Evolutionary conservation across 2,888 invertebrate species (phyloP), one percentile per base, ranked within the genome.

Genomic region (Tachina grossa): DNA sequence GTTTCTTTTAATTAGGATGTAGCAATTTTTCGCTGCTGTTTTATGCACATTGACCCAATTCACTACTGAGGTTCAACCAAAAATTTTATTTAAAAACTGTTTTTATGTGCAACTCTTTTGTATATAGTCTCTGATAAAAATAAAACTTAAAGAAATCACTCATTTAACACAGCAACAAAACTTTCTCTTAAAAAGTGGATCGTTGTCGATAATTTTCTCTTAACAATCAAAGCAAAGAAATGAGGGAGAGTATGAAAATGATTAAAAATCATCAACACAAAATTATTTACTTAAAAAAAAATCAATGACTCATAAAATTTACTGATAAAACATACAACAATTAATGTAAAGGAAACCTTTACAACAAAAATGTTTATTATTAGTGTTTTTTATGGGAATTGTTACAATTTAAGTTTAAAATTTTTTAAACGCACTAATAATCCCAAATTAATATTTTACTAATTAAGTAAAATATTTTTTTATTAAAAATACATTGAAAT

Each of bases 231-330:
- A 39, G 19, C 16, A 31, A 31, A 49, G 14, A 45, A 66, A 19
- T 19, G 13, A 16, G 39, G 39, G 14, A 57, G 75, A 74, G 61
- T 69, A 72, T 53, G 47, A 77, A 81, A 77, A 57, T 81, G 43
- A 81, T 74, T 68, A 68, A 85, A 74, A 82, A 22, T 39, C 45
- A 57, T 68, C 68, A 77, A 71, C 59, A 81, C 45, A 78, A 61
- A 78, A 63, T 43, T 63, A 31, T 65, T 77, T 66, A 63, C 71
- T 11, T 4, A 53, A 49, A 75, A 49, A 75, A 66, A 19, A 75
- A 79, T 4, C 85, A 75, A 83, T 83, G 85, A 85, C 83, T 85
- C 85, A 83, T 72, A 47, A 49, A 82, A 85, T 76, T 83, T 83
- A 79, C 76, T 85, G 85, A 85, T 85, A 85, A 85, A 83, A 63